Conservation (phyloP, 2,888 invertebrate genomes). For the Chymomyza amoena region DNA sequence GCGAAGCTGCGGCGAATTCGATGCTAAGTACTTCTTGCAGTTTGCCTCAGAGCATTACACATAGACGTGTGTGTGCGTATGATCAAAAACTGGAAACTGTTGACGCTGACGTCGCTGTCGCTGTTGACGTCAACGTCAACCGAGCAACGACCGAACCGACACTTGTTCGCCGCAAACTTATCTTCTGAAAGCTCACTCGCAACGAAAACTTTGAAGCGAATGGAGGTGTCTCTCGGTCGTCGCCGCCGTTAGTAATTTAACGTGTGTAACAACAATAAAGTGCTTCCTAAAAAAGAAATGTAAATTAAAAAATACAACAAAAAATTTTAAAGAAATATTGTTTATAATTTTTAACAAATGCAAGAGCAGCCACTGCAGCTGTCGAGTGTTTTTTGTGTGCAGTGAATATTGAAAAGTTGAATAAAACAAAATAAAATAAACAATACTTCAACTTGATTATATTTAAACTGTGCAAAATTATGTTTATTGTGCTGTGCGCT, state of each 20-base stretch:
- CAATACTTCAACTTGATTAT: slow-evolving; percentile 27
- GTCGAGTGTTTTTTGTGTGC: slow-evolving; percentile 25
- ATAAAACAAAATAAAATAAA: not conserved
- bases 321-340: not conserved
- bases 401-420: slow-evolving; percentile 32
- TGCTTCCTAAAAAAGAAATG: slow-evolving; percentile 62
- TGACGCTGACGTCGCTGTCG: slow-evolving; percentile 6
- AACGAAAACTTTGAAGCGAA: slow-evolving; percentile 79
- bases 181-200: slow-evolving; percentile 78
- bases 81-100: slow-evolving; percentile 56
- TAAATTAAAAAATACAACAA: slow-evolving; percentile 31
- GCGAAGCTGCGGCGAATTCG: slow-evolving; percentile 28
- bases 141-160: slow-evolving; percentile 50
- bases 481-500: slow-evolving; percentile 1
- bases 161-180: slow-evolving; percentile 72
- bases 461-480: slow-evolving; percentile 39
- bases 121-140: not conserved
- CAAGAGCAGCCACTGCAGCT: slow-evolving; percentile 34
- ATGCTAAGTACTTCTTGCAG: not conserved
- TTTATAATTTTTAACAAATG: slow-evolving; percentile 49
- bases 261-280: slow-evolving; percentile 30
- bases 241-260: slow-evolving; percentile 47
- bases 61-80: not conserved
- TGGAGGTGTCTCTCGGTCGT: slow-evolving; percentile 75
- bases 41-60: not conserved